These are phyloP conservation scores for Drosophila sucinea DNA, from an alignment of 1,140 invertebrate genomes.

Conservation along the genomic window DNA sequence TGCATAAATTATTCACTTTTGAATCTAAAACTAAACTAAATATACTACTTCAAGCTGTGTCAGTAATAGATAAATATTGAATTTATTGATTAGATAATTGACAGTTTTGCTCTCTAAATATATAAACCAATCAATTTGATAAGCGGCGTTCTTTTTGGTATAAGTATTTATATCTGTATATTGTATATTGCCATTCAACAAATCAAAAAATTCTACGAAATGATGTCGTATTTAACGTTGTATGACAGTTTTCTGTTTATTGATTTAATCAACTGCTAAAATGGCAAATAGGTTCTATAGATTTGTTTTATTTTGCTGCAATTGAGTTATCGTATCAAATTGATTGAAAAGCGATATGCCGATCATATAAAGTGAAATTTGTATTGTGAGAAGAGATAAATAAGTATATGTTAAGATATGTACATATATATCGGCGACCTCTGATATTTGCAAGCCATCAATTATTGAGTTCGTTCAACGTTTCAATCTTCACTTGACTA, in stretches of 20 bases:
- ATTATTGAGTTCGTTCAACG: not conserved
- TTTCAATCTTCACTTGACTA: constrained; percentile 1
- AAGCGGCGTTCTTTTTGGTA: not conserved
- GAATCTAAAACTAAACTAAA: not conserved
- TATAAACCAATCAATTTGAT: constrained; percentile 4
- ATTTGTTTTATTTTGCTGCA: not conserved
- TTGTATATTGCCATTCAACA: not conserved
- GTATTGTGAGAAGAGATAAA: not conserved
- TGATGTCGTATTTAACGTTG: not conserved
- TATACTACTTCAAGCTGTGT: not conserved
- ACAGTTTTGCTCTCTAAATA: constrained; percentile 6
- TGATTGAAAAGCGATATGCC: not conserved
- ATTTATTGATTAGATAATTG: constrained; percentile 9
- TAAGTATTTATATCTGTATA: not conserved
- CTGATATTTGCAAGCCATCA: not conserved
- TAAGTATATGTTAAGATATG: not conserved
- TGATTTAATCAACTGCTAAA: not conserved
- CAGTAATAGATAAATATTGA: constrained; percentile 3
- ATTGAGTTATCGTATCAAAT: not conserved
- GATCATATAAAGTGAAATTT: no score
- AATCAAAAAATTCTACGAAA: constrained; percentile 4
- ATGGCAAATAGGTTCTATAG: not conserved
- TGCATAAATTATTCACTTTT: not conserved
- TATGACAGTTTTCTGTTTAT: not conserved
- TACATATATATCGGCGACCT: not conserved